These are phyloP conservation scores for Murina feae DNA, from an alignment of 2,113 vertebrate species.

Conservation along the genomic window DNA sequence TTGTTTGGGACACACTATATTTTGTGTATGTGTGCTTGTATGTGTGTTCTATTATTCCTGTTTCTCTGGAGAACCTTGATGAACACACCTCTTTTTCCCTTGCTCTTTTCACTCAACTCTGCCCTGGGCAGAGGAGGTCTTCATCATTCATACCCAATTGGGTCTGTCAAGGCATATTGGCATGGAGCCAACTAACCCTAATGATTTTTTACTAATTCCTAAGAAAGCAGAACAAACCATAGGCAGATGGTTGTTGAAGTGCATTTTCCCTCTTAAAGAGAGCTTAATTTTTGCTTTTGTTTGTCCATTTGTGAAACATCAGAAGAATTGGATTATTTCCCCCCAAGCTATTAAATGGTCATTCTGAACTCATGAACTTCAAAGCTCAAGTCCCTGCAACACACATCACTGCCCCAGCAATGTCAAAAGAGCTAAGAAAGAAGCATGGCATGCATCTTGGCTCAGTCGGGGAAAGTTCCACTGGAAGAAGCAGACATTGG, in stretches of 20 bases:
- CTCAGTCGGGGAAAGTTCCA: neutral
- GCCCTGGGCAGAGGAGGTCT: neutral
- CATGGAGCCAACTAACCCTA: neutral
- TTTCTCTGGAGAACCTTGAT: neutral
- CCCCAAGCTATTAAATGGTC: neutral
- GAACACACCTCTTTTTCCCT: neutral
- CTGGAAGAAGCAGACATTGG: neutral
- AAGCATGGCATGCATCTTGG: neutral
- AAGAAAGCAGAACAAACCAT: neutral
- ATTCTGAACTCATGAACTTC: neutral
- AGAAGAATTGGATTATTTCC: neutral
- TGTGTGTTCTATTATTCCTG: neutral
- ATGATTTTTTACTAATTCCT: neutral
- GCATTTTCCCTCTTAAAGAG: neutral
- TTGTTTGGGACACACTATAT: neutral
- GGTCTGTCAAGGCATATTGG: neutral
- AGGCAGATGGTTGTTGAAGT: neutral
- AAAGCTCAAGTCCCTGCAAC: neutral
- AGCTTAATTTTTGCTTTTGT: constrained; percentile 9
- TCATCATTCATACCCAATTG: neutral
- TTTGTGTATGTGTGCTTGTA: neutral
- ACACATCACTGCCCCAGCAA: neutral
- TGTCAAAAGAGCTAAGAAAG: neutral
- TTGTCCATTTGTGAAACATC: neutral
- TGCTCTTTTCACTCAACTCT: neutral